Base-by-base conservation (phyloP, 1,140 invertebrate genomes). In the Ostrea edulis region DNA sequence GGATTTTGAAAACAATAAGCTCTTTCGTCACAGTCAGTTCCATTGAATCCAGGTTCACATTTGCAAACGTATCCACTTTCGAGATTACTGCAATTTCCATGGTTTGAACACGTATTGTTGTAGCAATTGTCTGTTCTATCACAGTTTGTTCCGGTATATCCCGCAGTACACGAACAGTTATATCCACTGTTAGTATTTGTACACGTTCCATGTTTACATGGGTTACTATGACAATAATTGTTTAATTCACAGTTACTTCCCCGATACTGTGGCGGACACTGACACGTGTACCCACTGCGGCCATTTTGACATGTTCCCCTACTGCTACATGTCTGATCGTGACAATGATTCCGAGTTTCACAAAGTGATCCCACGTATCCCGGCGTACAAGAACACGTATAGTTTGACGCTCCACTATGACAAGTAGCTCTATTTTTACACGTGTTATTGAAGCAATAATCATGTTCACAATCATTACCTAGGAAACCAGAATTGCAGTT, bases 41-140 rank as follows among this genome's bases (percentile, higher is more conserved):
- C 85, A n/a, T 22, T 71, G 51, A 71, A 86, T 71, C 85, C 85
- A 52, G 17, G 17, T 22, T 86, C 53, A 53, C 85, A 86, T 5
- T 65, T 44, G 29, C 85, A 86, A 1, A 17, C 8, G 20, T 22
- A 44, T 20, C 25, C 44, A 51, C 14, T 8, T 14, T 62, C 20
- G 9, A 20, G 17, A n/a, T n/a, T 51, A 20, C 35, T 86, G 22
- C 85, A 86, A n/a, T 51, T 77, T 20, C 84, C 68, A 77, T 35
- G 68, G 29, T 17, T 77, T 77, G 68, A 35, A 14, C 68, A 77
- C 2, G 35, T 8, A 0, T 77, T 25, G 4, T 77, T 29, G 12
- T 77, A 35, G 9, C 65, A 71, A 9, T 71, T 3, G 29, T 71
- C 25, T 35, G 12, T 12, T 35, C 8, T 12, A 29, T 71, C 25